Conservation (phyloP, 37 sponge, comb jelly and placozoan genomes). For the Aplysina aerophoba region DNA sequence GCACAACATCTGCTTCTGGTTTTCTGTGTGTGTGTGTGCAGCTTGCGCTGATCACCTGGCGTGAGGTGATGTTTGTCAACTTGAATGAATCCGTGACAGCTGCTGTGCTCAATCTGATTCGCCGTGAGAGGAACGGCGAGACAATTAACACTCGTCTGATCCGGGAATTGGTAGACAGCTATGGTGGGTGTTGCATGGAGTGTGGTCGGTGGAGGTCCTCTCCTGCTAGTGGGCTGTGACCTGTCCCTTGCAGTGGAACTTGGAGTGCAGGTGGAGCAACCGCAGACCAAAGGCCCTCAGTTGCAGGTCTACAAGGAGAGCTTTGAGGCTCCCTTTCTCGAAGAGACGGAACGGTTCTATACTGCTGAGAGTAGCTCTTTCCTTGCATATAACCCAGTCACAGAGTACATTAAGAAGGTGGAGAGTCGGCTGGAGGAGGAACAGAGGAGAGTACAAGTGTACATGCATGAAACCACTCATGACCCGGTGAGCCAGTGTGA, state of each 20-base stretch:
- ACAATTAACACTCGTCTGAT: conserved; percentile 94
- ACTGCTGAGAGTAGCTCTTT: conserved; percentile 83
- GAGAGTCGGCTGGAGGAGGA: conserved; percentile 91
- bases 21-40: conserved; percentile 12
- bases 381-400: conserved; percentile 90
- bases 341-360: conserved; percentile 91
- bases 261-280: conserved; percentile 71
- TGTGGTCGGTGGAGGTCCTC: neutral
- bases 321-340: conserved; percentile 87
- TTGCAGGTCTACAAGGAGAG: conserved; percentile 78
- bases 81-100: conserved; percentile 77
- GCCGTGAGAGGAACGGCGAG: conserved; percentile 95
- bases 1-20: neutral
- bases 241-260: conserved; percentile 75
- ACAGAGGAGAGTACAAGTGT: conserved; percentile 86
- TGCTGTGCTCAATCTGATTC: conserved; percentile 88
- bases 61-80: conserved; percentile 67
- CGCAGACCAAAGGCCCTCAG: conserved; percentile 66
- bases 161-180: conserved; percentile 88
- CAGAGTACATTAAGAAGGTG: conserved; percentile 97
- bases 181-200: conserved; percentile 63
- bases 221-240: neutral
- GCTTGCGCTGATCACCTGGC: conserved; percentile 88
- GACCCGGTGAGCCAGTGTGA: conserved; percentile 62
- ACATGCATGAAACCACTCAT: conserved; percentile 91